Conservation (phyloP, 2,797 vertebrate species). For the Rhinophrynus dorsalis region DNA sequence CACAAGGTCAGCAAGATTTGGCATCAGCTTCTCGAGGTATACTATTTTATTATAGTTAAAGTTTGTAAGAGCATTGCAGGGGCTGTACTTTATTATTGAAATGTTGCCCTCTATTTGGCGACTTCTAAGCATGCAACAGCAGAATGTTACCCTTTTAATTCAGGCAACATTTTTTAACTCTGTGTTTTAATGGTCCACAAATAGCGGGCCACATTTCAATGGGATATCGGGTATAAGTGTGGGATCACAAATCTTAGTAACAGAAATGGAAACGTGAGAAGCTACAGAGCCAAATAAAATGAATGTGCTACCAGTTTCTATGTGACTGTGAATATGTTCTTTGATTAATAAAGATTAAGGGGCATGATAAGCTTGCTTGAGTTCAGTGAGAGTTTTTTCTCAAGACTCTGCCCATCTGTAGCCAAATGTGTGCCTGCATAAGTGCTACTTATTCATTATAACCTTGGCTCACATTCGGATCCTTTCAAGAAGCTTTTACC, state of each 20-base stretch:
- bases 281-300: not conserved
- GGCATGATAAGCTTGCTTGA: not conserved
- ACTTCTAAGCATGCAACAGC: too few species aligned
- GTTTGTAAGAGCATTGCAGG: too few species aligned
- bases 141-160: too few species aligned
- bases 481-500: conserved; percentile 39
- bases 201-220: too few species aligned
- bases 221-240: too few species aligned
- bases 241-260: not conserved
- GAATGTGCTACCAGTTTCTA: conserved; percentile 4
- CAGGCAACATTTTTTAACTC: too few species aligned
- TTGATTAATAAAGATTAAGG: conserved; percentile 27
- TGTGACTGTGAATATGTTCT: conserved; percentile 3
- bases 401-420: not conserved
- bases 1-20: too few species aligned
- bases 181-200: too few species aligned
- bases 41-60: too few species aligned
- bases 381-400: conserved; percentile 3
- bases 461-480: conserved; percentile 16
- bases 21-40: too few species aligned
- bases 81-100: too few species aligned
- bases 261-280: not conserved
- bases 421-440: conserved; percentile 26
- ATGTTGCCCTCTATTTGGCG: too few species aligned
- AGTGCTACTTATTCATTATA: conserved; percentile 35